Evolutionary conservation across 64 coral and sea anemone genomes (phyloP).

Genomic region (Montipora capricornis): DNA sequence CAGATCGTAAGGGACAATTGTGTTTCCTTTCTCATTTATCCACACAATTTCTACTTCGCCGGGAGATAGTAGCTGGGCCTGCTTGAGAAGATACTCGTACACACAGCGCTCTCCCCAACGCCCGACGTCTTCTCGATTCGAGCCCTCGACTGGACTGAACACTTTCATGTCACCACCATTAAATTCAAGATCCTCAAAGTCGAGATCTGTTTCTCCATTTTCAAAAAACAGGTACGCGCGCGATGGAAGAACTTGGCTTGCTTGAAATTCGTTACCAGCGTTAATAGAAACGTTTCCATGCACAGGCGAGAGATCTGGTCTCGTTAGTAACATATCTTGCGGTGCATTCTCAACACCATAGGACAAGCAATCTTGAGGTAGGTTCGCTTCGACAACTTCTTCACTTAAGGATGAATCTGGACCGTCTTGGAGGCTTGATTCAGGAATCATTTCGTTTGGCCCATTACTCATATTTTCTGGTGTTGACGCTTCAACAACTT

Average conservation of each 20-base stretch:
- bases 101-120: slow-evolving; percentile 71
- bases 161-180: neutral
- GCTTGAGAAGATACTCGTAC: slow-evolving; percentile 48
- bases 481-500: neutral
- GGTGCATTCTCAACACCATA: neutral
- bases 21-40: slow-evolving; percentile 56
- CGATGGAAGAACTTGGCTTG: neutral
- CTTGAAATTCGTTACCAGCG: neutral
- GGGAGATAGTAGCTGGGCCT: neutral
- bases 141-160: neutral
- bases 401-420: neutral
- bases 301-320: neutral
- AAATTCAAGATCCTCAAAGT: slow-evolving; percentile 52
- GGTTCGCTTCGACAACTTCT: neutral
- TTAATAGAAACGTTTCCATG: neutral
- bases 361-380: neutral
- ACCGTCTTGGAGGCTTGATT: neutral
- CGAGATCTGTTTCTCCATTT: neutral
- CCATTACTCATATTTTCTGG: neutral
- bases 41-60: slow-evolving; percentile 39
- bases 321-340: neutral
- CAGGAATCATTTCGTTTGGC: neutral
- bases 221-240: slow-evolving; percentile 3
- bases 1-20: slow-evolving; percentile 59
- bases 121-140: slow-evolving; percentile 61